A percentile compares a stretch with the other conserved stretches of the same genome.
Evolutionary conservation across 2,888 invertebrate genomes (phyloP).

Genomic region (Pristionchus arcanus): DNA sequence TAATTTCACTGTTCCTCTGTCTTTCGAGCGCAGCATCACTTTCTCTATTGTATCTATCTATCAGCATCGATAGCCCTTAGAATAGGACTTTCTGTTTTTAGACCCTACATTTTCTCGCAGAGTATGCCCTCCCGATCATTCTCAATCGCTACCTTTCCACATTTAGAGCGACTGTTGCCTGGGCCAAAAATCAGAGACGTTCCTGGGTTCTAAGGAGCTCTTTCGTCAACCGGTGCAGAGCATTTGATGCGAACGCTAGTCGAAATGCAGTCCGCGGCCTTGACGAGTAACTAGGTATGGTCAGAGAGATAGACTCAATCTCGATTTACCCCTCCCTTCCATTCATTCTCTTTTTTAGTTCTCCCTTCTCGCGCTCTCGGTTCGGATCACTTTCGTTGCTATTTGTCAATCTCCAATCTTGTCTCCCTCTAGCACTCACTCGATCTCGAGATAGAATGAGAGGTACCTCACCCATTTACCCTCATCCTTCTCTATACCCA

Average conservation of each 20-base stretch:
- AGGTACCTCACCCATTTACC: constrained; percentile 6
- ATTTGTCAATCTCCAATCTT: constrained; percentile 51
- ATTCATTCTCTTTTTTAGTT: not conserved
- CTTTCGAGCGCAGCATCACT: not conserved
- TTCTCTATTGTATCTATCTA: too few relatives aligned
- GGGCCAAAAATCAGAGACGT: too few relatives aligned
- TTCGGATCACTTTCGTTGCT: constrained; percentile 39
- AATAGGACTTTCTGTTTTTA: too few relatives aligned
- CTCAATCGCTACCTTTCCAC: too few relatives aligned
- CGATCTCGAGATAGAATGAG: constrained; percentile 2
- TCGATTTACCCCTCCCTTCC: not conserved
- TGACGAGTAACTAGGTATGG: constrained; percentile 32
- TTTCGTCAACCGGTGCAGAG: too few relatives aligned
- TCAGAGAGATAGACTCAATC: constrained; percentile 34
- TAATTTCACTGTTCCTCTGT: not conserved
- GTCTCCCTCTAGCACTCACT: constrained; percentile 30
- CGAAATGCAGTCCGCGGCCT: not conserved
- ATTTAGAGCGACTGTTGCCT: too few relatives aligned
- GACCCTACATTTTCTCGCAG: too few relatives aligned
- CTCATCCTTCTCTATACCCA: not conserved
- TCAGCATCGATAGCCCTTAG: too few relatives aligned
- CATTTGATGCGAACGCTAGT: not conserved
- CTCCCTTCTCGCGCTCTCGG: not conserved
- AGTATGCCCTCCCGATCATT: too few relatives aligned
- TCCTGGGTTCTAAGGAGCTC: too few relatives aligned